Evolutionary conservation across 2,888 invertebrate species (phyloP).

Genomic region (Noctua pronuba): DNA sequence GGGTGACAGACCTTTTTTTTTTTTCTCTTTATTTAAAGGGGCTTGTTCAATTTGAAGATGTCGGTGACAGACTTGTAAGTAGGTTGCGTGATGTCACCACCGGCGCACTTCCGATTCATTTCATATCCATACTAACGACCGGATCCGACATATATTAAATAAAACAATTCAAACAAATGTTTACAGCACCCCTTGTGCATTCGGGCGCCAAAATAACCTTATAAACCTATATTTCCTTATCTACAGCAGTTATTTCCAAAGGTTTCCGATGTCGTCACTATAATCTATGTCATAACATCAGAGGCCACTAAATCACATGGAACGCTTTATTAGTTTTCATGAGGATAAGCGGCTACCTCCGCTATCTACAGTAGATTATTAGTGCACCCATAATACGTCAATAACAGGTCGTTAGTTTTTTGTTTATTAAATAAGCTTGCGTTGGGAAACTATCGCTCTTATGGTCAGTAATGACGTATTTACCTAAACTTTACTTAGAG

Average conservation of each 20-base stretch:
- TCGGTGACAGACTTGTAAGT: too few relatives aligned
- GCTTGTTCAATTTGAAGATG: too few relatives aligned
- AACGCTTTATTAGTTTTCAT: slow-evolving; percentile 48
- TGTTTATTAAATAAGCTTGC: slow-evolving; percentile 15
- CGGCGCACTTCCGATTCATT: too few relatives aligned
- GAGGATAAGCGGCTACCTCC: slow-evolving; percentile 26
- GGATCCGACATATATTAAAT: too few relatives aligned
- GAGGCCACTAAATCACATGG: slow-evolving; percentile 31
- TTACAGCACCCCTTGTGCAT: background rate
- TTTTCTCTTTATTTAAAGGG: too few relatives aligned
- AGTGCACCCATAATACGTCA: slow-evolving; percentile 18
- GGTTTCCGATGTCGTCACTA: slow-evolving; percentile 33
- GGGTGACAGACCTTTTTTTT: too few relatives aligned
- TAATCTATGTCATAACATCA: slow-evolving; percentile 30
- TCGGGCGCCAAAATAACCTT: background rate
- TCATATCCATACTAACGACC: too few relatives aligned
- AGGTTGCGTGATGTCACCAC: too few relatives aligned
- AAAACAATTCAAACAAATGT: too few relatives aligned
- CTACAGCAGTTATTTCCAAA: background rate
- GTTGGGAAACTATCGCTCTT: background rate
- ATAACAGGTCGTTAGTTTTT: slow-evolving; percentile 13
- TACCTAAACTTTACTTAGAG: too few relatives aligned
- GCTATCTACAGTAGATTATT: slow-evolving; percentile 35
- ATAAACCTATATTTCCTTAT: background rate
- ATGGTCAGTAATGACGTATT: background rate